Evolutionary conservation across 2,797 vertebrate species (phyloP).

Genomic region (Eulemur albifrons): DNA sequence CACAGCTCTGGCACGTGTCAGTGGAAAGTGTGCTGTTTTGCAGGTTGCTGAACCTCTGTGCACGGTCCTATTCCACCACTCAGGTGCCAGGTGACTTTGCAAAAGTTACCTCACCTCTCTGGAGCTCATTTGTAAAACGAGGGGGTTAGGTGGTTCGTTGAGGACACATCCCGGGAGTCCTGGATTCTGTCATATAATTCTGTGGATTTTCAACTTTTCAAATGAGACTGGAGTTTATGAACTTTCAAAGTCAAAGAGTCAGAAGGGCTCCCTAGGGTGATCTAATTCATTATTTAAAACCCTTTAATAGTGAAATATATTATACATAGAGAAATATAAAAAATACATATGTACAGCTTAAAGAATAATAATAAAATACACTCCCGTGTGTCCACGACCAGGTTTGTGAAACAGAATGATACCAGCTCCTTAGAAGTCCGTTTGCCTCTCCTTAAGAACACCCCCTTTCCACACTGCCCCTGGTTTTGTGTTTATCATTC

Average conservation of each 20-base stretch:
- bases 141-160: background rate
- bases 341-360: background rate
- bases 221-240: background rate
- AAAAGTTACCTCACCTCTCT: background rate
- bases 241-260: constrained; percentile 15
- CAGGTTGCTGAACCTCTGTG: background rate
- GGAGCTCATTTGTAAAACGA: background rate
- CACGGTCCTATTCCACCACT: background rate
- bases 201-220: background rate
- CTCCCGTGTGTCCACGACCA: background rate
- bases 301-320: constrained; percentile 3
- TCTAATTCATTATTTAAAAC: constrained; percentile 32
- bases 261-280: background rate
- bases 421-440: background rate
- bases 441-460: background rate
- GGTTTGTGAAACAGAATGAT: background rate
- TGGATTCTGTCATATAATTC: background rate
- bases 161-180: background rate
- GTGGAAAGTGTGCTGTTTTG: background rate
- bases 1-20: fast-evolving
- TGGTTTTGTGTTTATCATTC: background rate
- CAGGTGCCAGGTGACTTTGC: background rate
- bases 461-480: background rate
- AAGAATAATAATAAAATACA: background rate
- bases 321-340: background rate